A percentile compares a stretch with the other conserved stretches of the same genome.
Evolutionary conservation across 2,113 vertebrate species (phyloP).

Genomic region (Bufo gargarizans): DNA sequence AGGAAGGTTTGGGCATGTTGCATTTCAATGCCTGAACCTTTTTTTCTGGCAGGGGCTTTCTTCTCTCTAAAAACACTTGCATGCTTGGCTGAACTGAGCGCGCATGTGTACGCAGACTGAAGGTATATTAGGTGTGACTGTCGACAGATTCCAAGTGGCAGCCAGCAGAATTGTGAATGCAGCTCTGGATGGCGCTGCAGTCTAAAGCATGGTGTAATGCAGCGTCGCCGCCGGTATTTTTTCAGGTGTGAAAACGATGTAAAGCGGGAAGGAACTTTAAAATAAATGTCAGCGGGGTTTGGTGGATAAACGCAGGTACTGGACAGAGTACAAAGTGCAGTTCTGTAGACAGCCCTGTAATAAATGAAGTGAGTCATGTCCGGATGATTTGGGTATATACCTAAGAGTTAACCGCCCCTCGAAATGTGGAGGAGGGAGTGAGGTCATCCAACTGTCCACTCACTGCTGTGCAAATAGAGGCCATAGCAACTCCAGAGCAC

Average conservation of each 20-base stretch:
- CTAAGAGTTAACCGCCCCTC: neutral
- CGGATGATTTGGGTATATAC: constrained; percentile 4
- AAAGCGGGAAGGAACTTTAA: neutral
- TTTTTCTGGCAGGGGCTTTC: too few relatives aligned
- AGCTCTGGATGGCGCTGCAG: neutral
- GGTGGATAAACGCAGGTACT: neutral
- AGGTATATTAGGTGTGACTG: too few relatives aligned
- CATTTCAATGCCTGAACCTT: too few relatives aligned
- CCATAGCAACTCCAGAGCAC: neutral
- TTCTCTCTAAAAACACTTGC: too few relatives aligned
- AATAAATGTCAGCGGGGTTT: neutral
- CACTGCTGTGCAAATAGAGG: constrained; percentile 9
- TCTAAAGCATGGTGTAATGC: too few relatives aligned
- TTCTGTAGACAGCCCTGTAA: constrained; percentile 13
- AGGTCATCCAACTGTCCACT: constrained; percentile 14
- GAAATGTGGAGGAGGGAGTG: constrained; percentile 7
- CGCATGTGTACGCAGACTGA: too few relatives aligned
- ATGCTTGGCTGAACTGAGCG: too few relatives aligned
- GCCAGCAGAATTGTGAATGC: neutral
- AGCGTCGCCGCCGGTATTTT: neutral
- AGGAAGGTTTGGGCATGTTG: too few relatives aligned
- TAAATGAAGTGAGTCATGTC: neutral
- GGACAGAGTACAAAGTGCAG: neutral
- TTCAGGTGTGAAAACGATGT: neutral
- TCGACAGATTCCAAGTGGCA: neutral